These are phyloP conservation scores for Micoletzkya japonica DNA, from an alignment of 2,888 invertebrate species.

Conservation along the genomic window DNA sequence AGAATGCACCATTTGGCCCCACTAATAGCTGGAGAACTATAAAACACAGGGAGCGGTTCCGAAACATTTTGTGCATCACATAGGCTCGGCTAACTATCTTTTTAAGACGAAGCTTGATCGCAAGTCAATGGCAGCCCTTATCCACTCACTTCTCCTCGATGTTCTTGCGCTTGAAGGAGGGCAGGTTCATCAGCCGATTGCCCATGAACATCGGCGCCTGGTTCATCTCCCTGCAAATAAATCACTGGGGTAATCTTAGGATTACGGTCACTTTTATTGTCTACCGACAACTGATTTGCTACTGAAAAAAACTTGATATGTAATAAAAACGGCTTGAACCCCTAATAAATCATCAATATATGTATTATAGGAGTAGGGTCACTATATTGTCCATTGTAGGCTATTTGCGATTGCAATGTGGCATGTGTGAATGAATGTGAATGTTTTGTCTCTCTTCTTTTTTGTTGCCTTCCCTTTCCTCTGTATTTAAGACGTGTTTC, in stretches of 20 bases:
- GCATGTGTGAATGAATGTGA: no score
- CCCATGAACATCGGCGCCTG: constrained; percentile 38
- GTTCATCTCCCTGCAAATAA: constrained; percentile 38
- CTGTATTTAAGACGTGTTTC: no score
- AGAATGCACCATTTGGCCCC: neutral
- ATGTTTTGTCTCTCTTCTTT: no score
- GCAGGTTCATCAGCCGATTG: constrained; percentile 37
- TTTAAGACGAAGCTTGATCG: neutral
- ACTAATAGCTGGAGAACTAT: neutral
- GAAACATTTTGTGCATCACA: neutral
- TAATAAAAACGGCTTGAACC: neutral
- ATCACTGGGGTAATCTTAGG: neutral
- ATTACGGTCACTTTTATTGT: neutral
- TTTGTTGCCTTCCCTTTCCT: no score
- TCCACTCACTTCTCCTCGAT: constrained; percentile 46
- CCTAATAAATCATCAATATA: neutral
- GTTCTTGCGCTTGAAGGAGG: constrained; percentile 42
- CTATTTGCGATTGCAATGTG: no score
- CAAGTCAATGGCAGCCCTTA: neutral
- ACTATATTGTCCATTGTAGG: neutral
- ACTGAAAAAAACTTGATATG: neutral
- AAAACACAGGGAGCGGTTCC: neutral
- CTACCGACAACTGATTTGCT: neutral
- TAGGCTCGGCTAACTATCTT: neutral
- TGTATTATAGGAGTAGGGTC: neutral